Evolutionary conservation across 2,797 vertebrate species (phyloP).

Genomic region (Chromis chromis): DNA sequence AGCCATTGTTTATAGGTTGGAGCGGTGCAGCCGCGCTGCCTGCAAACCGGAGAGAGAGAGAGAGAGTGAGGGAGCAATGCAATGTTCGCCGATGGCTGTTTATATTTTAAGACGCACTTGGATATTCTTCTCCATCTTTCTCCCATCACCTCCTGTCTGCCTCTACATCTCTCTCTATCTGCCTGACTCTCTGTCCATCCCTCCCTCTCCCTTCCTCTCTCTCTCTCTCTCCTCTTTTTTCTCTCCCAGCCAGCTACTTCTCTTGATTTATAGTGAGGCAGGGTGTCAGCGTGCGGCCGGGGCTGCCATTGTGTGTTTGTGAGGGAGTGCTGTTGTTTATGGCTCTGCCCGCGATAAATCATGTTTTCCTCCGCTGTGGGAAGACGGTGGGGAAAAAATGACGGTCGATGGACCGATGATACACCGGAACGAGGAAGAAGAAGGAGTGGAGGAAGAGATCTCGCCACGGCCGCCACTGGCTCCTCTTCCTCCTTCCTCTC

Average conservation of each 20-base stretch:
- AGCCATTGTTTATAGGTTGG: constrained; percentile 83
- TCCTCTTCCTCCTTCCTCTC: constrained; percentile 40
- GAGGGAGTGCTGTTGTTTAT: constrained; percentile 96
- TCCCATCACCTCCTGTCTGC: constrained; percentile 77
- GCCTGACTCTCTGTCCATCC: constrained; percentile 61
- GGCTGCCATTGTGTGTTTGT: constrained; percentile 95
- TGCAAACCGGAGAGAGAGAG: constrained; percentile 76
- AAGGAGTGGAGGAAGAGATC: constrained; percentile 63
- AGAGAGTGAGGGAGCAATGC: constrained; percentile 56
- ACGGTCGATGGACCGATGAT: constrained; percentile 88
- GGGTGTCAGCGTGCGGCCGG: constrained; percentile 90
- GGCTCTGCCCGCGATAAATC: constrained; percentile 92
- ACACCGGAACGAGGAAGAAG: constrained; percentile 82
- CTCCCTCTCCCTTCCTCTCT: constrained; percentile 55
- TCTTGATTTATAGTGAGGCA: constrained; percentile 96
- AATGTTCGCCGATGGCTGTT: constrained; percentile 72
- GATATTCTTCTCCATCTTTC: constrained; percentile 80
- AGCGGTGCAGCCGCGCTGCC: constrained; percentile 65
- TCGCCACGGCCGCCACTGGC: constrained; percentile 48
- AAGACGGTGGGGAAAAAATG: constrained; percentile 81
- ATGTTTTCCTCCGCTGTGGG: constrained; percentile 75
- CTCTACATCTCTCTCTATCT: constrained; percentile 77
- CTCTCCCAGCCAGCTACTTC: constrained; percentile 85
- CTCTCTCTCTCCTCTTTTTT: constrained; percentile 51
- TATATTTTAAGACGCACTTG: constrained; percentile 77